These are phyloP conservation scores for Oedothorax gibbosus DNA, from an alignment of 1,140 invertebrate genomes.

Conservation along the genomic window DNA sequence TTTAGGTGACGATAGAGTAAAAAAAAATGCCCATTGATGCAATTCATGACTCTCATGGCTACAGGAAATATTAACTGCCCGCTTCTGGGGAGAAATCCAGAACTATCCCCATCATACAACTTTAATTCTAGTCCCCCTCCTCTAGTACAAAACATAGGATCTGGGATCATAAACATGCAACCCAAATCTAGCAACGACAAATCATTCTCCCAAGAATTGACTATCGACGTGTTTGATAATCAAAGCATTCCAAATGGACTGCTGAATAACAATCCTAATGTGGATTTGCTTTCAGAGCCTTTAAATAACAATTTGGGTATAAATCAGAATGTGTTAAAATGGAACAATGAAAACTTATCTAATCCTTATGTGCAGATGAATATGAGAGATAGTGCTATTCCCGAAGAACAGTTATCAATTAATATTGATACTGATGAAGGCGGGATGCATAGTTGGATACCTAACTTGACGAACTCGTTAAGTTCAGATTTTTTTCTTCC, in stretches of 20 bases:
- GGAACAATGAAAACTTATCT: too few relatives aligned
- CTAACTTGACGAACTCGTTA: slow-evolving; percentile 18
- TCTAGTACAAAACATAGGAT: too few relatives aligned
- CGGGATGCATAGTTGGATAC: slow-evolving; percentile 42
- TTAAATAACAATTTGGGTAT: too few relatives aligned
- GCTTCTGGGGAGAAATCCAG: background rate
- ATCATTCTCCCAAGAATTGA: too few relatives aligned
- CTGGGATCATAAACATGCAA: too few relatives aligned
- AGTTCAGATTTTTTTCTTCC: slow-evolving; percentile 33
- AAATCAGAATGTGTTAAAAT: too few relatives aligned
- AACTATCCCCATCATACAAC: background rate
- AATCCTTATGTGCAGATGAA: background rate
- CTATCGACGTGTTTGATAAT: too few relatives aligned
- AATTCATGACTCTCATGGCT: slow-evolving; percentile 13
- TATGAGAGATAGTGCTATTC: slow-evolving; percentile 25
- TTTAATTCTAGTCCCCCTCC: background rate
- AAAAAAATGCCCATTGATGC: background rate
- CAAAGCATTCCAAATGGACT: too few relatives aligned
- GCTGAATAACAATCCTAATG: too few relatives aligned
- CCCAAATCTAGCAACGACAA: too few relatives aligned
- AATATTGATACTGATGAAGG: slow-evolving; percentile 33
- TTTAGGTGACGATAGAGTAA: too few relatives aligned
- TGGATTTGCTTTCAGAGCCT: too few relatives aligned
- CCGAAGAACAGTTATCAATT: slow-evolving; percentile 34
- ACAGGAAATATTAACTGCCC: slow-evolving; percentile 19